Evolutionary conservation across 2,113 vertebrate genomes (phyloP).

Genomic region (Motacilla alba): DNA sequence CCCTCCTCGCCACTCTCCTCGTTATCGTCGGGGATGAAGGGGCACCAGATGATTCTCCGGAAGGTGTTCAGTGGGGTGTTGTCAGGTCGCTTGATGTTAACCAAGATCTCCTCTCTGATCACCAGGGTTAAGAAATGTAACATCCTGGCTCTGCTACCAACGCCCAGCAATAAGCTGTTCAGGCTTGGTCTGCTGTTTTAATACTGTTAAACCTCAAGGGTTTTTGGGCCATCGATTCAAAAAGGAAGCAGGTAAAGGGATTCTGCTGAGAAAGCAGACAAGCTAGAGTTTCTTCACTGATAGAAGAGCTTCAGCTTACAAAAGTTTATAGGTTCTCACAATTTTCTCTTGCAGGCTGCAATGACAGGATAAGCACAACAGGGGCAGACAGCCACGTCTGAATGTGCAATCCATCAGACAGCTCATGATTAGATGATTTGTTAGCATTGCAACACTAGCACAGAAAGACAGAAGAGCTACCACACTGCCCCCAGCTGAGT

Average conservation of each 20-base stretch:
- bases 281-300: background rate
- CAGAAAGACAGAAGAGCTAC: background rate
- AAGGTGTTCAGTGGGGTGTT: slow-evolving; percentile 84
- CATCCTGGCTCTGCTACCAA: background rate
- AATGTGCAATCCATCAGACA: background rate
- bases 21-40: slow-evolving; percentile 91
- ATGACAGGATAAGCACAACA: background rate
- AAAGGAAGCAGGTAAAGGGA: background rate
- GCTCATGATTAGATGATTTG: background rate
- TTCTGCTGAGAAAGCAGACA: background rate
- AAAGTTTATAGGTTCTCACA: background rate
- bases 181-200: background rate
- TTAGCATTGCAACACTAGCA: background rate
- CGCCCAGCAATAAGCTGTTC: background rate
- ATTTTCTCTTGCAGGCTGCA: background rate
- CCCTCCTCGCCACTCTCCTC: slow-evolving; percentile 88
- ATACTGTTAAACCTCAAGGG: background rate
- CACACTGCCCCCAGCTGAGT: background rate
- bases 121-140: slow-evolving; percentile 68
- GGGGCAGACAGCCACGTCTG: background rate
- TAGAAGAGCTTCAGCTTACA: background rate
- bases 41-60: slow-evolving; percentile 96
- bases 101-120: slow-evolving; percentile 88
- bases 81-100: slow-evolving; percentile 86
- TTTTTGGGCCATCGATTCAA: background rate